Base-by-base conservation (phyloP, 2,113 vertebrate genomes). In the Brachirus orientalis region DNA sequence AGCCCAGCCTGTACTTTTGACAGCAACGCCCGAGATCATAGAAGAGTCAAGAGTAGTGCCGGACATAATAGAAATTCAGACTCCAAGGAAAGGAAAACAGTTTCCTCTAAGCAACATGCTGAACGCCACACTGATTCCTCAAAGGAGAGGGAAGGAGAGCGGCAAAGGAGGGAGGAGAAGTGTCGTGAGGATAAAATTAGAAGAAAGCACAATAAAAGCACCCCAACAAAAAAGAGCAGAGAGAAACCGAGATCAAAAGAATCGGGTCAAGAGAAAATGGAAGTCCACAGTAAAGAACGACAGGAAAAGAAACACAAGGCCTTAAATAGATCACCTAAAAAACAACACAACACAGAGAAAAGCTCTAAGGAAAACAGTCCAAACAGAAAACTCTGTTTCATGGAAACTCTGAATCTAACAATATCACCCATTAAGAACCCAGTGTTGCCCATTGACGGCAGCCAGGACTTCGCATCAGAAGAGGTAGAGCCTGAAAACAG, bases 371-470 rank as follows among this genome's bases (percentile, higher is more conserved):
- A 91, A 55, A 86, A 77, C 2, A 89, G 79, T 80, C 86, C 90
- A 50, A 90, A 91, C 72, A 91, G 82, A 73, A 99, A 99, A 74
- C 86, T 98, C 57, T 95, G 94, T 69, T 99, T 99, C 85, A 99
- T 99, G 98, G 95, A 99, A 91, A 99, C 94, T 1, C 76, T 99
- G 48, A 98, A 99, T 86, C 92, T 99, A 71, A 99, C 97, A 47
- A 92, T 98, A 73, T 99, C 98, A 58, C 97, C 98, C 36, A 92
- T 94, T 72, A 99, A 99, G 89, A 98, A 94, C 22, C 82, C 85
- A 12, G 53, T 6, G 8, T 28, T 66, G 7, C 48, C 70, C 1
- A 10, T 46, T 8, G 36, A 44, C 20, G 11, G 1, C 19, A 50
- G 41, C 18, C 63, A 78, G 17, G 48, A 40, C 11, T 55, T 7